Percentiles rank a stretch among this genome's conserved stretches.
Conservation (phyloP, 2,888 invertebrate genomes). For the Orchesellides sinensis region DNA sequence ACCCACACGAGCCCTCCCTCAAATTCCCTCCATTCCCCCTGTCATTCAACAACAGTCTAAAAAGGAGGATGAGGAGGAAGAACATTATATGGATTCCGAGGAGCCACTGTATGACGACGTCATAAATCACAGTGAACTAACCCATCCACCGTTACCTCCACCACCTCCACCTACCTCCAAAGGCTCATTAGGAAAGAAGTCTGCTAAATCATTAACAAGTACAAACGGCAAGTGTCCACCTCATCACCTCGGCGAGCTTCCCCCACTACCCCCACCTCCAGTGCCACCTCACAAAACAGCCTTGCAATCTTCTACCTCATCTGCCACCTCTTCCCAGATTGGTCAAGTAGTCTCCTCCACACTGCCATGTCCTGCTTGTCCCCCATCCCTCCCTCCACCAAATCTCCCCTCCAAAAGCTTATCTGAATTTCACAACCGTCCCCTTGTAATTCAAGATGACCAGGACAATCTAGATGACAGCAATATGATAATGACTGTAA, state of each 20-base stretch:
- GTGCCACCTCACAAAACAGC: conserved; percentile 51
- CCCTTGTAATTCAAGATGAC: conserved; percentile 64
- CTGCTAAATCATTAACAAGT: neutral
- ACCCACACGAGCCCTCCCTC: neutral
- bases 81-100: neutral
- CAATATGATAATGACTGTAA: neutral
- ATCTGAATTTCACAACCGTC: conserved; percentile 67
- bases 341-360: conserved; percentile 59
- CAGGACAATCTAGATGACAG: neutral
- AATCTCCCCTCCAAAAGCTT: conserved; percentile 67
- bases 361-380: conserved; percentile 64
- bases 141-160: neutral
- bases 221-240: conserved; percentile 7
- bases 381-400: conserved; percentile 66
- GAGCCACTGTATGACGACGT: conserved; percentile 74
- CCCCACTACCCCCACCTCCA: conserved; percentile 55
- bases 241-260: conserved; percentile 41
- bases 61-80: too few relatives aligned
- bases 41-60: neutral
- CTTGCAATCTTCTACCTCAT: neutral
- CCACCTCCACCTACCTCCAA: conserved; percentile 16
- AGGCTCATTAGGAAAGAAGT: conserved; percentile 41
- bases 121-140: conserved; percentile 36
- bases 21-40: conserved; percentile 41
- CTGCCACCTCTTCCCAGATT: neutral